Base-by-base conservation (phyloP, 2,797 vertebrate genomes). In the Bovichtus variegatus region DNA sequence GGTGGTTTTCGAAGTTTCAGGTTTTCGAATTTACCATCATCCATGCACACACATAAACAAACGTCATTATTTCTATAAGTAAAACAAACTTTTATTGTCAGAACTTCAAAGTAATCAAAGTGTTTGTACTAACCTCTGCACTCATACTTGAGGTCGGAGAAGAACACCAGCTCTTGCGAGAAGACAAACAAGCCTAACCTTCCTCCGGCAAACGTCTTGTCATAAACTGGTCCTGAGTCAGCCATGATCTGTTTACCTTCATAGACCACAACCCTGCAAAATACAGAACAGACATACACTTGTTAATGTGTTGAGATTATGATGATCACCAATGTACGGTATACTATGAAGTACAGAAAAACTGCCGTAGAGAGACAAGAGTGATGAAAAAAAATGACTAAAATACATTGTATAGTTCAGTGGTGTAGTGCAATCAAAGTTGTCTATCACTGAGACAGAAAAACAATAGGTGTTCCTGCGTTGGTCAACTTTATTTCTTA, bases 161-260 rank as follows among this genome's bases (percentile, higher is more conserved):
- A 99, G 91, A 97, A 99, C 80, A 99, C 96, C 94, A 99, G 95
- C 82, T 99, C 98, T 93, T 99, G 98, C n/a, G 98, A 99, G 93
- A 99, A 99, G 87, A 99, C 98, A 76, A 99, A 99, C 82, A 99
- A 94, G 51, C 98, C 98, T 93, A 99, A 94, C 73, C 98, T 92
- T 84, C 98, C 98, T 21, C 98, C 98, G 0, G 97, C 95, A 63
- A 97, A 99, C 0, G 98, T 97, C 71, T 96, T 96, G 92, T 99
- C 98, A 60, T 98, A 99, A 85, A 99, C 77, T 1, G 97, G 96
- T 44, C 98, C 98, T 10, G 98, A 99, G 89, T 99, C 98, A 0
- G 97, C 97, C 98, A 99, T 99, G 77, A 99, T 96, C 91, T 98
- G 97, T 81, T 99, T 99, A 2, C 98, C 98, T 92, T 99, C 98